Base-by-base conservation (phyloP, 2,888 invertebrate species). In the Yponomeuta evonymella region DNA sequence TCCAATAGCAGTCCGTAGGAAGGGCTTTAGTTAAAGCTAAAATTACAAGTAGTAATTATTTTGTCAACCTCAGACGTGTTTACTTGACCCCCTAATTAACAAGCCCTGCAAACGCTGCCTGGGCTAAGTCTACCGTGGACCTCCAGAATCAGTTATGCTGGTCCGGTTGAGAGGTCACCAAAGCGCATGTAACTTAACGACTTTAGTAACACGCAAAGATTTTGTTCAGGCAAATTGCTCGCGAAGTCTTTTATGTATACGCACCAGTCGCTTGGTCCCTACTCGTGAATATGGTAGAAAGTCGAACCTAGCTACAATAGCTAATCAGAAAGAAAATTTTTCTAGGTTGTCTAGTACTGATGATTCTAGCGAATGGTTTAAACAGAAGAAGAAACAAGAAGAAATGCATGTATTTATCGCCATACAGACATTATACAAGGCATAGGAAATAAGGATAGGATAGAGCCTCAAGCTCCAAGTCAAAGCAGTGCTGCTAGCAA, bases 191-290 rank as follows among this genome's bases (percentile, higher is more conserved):
- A 65, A 33, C 65, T 29, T 30, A 2, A 29, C 29, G 29, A 33
- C 65, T 33, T 65, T 23, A 10, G 51, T 58, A 58, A 58, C 51
- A 58, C 51, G 51, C 51, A 15, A 58, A 58, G 51, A 12, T 58
- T 58, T 58, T 58, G 51, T 15, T 58, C 51, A 58, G 15, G 51
- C 29, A 36, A 36, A 67, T 48, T 67, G 33, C 67, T 36, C 33
- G 33, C 67, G 67, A 67, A 67, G 51, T 70, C 70, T 66, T 70
- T 70, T 64, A 58, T 58, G 51, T 15, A 51, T 51, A 51, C 51
- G 51, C 51, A 58, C 12, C 51, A 15, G 15, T 58, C 15, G 15
- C 51, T 58, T 15, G 51, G 15, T 1, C 51, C 12, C 51, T 58
- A 58, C 51, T 58, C 51, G 51, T 58, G 8, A 58, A 58, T 43